Percentiles rank a stretch among this genome's conserved stretches.
These are phyloP conservation scores for Onthophagus sagittarius DNA, from an alignment of 2,888 invertebrate species.

Conservation along the genomic window DNA sequence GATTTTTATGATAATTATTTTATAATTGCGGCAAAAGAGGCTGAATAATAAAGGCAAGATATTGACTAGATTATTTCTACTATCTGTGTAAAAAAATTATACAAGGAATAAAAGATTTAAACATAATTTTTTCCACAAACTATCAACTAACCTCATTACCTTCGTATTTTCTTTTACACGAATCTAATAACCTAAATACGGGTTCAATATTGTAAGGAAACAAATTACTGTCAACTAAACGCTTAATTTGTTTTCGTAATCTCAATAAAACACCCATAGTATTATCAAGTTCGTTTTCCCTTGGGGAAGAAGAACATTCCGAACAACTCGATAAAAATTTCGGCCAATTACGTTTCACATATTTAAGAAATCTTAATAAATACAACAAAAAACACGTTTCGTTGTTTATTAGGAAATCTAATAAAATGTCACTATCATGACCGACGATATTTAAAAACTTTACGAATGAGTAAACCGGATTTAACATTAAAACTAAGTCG, in stretches of 20 bases:
- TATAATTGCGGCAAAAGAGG: too few species aligned
- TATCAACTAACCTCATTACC: constrained; percentile 75
- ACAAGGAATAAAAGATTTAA: neutral
- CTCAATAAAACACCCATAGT: constrained; percentile 81
- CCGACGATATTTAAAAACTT: constrained; percentile 81
- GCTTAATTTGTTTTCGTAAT: constrained; percentile 73
- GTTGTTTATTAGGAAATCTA: constrained; percentile 84
- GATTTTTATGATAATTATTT: too few species aligned
- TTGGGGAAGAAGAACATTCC: constrained; percentile 49
- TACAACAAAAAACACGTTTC: constrained; percentile 88
- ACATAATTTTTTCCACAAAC: constrained; percentile 7
- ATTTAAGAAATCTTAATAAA: constrained; percentile 78
- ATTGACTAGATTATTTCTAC: constrained; percentile 5
- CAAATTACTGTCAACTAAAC: constrained; percentile 75
- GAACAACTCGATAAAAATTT: constrained; percentile 78
- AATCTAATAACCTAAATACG: constrained; percentile 75
- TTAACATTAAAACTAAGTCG: constrained; percentile 75
- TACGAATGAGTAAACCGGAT: constrained; percentile 82
- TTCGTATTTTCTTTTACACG: constrained; percentile 81
- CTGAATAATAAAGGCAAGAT: neutral
- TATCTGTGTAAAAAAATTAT: neutral
- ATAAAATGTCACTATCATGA: constrained; percentile 72
- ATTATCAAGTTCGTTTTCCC: constrained; percentile 63
- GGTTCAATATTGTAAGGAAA: constrained; percentile 91
- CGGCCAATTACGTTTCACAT: constrained; percentile 77